A percentile compares a stretch with the other conserved stretches of the same genome.
Evolutionary conservation across 2,113 vertebrate genomes (phyloP).

Genomic region (Paradoxurus hermaphroditus): DNA sequence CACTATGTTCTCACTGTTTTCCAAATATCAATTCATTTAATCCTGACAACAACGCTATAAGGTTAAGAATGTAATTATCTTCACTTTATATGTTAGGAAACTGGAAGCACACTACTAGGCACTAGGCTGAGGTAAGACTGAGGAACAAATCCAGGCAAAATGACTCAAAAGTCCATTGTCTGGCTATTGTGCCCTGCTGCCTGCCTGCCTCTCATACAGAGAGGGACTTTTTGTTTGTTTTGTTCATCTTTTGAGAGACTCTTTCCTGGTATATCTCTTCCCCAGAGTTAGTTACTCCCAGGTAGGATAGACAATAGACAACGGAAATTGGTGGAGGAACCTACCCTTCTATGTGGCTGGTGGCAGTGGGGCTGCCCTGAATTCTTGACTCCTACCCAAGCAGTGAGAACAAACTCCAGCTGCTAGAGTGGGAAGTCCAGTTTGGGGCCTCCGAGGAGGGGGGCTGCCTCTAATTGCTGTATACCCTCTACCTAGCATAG

Average conservation of each 20-base stretch:
- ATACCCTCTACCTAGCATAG: background rate
- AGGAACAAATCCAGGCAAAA: background rate
- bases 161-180: background rate
- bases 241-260: background rate
- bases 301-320: background rate
- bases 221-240: background rate
- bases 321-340: background rate
- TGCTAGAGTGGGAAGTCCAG: background rate
- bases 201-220: background rate
- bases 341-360: background rate
- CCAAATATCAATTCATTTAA: slow-evolving; percentile 21
- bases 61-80: background rate
- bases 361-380: background rate
- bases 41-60: background rate
- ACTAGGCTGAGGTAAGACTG: background rate
- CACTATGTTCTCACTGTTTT: background rate
- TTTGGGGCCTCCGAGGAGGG: background rate
- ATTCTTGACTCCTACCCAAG: background rate
- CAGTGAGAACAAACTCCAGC: background rate
- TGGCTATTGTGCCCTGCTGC: background rate
- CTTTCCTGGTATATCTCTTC: background rate
- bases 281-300: background rate
- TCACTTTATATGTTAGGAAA: background rate
- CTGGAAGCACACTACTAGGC: background rate
- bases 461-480: background rate